Percentiles rank a stretch among this genome's conserved stretches.
Evolutionary conservation across 1,140 invertebrate species (phyloP).

Genomic region (Leptinotarsa lineolata): DNA sequence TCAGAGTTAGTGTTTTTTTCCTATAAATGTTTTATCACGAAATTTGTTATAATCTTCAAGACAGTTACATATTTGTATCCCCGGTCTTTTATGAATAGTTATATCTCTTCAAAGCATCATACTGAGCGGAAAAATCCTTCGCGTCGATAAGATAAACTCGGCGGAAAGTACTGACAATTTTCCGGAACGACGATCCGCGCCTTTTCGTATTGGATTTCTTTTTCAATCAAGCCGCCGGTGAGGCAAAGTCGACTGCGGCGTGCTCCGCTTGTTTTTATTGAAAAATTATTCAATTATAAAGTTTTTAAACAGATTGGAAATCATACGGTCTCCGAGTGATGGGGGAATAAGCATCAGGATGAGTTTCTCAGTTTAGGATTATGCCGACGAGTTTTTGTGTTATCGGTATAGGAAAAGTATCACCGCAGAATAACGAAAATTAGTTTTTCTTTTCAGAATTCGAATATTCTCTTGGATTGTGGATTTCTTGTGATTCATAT

Average conservation of each 20-base stretch:
- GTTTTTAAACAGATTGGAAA: conserved; percentile 55
- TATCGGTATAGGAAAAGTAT: neutral
- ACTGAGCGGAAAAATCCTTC: conserved; percentile 21
- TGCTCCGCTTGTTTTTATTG: conserved; percentile 55
- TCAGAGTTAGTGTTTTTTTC: no score
- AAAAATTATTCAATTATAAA: conserved; percentile 57
- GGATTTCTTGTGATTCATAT: neutral
- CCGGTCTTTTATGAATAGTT: no score
- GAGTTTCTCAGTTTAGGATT: conserved; percentile 15
- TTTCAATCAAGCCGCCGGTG: conserved; percentile 42
- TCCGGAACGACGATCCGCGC: conserved; percentile 38
- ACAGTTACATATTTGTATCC: no score
- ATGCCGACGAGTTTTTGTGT: neutral
- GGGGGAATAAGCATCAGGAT: conserved; percentile 11
- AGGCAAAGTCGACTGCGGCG: conserved; percentile 27
- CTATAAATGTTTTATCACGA: no score
- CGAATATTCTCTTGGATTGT: neutral
- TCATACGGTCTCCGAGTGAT: conserved; percentile 41
- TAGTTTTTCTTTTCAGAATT: neutral
- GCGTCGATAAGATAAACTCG: neutral
- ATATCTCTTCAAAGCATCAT: conserved; percentile 12
- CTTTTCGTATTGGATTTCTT: conserved; percentile 41
- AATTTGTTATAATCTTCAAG: no score
- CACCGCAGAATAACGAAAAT: neutral
- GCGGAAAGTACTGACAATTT: conserved; percentile 43